Evolutionary conservation across 2,113 vertebrate species (phyloP).

Genomic region (Cottus gobio): DNA sequence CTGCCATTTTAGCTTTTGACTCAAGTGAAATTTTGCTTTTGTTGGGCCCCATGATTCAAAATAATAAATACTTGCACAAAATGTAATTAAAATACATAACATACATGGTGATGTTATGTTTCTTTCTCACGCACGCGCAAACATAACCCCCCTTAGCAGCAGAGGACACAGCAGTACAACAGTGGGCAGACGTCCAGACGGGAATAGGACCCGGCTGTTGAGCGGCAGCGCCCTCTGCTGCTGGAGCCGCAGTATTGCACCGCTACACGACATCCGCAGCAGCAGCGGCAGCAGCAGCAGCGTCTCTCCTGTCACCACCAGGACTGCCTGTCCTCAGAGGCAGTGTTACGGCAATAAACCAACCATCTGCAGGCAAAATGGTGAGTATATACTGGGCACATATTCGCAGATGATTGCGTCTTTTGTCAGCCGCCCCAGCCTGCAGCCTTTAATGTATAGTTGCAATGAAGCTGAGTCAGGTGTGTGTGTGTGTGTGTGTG

Average conservation of each 20-base stretch:
- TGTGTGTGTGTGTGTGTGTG: too few species aligned
- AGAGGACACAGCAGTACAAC: background rate
- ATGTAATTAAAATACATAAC: background rate
- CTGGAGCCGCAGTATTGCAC: background rate
- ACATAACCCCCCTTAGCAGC: background rate
- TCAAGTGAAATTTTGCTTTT: background rate
- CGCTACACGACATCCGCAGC: constrained; percentile 18
- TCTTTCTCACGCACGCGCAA: background rate
- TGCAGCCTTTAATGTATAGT: background rate
- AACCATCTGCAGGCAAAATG: constrained; percentile 88
- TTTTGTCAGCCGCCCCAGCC: background rate
- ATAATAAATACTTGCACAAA: background rate
- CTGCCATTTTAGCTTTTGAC: background rate
- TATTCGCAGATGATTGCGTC: accelerated
- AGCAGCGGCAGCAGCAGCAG: constrained; percentile 40
- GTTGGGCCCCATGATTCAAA: background rate
- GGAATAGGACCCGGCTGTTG: background rate
- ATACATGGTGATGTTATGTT: background rate
- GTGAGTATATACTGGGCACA: constrained; percentile 76
- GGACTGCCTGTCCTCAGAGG: constrained; percentile 83
- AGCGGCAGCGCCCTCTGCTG: constrained; percentile 48
- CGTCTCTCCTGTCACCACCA: constrained; percentile 51
- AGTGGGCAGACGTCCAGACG: background rate
- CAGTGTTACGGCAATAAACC: constrained; percentile 68
- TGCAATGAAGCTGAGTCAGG: background rate